Evolutionary conservation across 2,113 vertebrate genomes (phyloP), one percentile per base, ranked within the genome.

Genomic region (Phoxinus phoxinus): DNA sequence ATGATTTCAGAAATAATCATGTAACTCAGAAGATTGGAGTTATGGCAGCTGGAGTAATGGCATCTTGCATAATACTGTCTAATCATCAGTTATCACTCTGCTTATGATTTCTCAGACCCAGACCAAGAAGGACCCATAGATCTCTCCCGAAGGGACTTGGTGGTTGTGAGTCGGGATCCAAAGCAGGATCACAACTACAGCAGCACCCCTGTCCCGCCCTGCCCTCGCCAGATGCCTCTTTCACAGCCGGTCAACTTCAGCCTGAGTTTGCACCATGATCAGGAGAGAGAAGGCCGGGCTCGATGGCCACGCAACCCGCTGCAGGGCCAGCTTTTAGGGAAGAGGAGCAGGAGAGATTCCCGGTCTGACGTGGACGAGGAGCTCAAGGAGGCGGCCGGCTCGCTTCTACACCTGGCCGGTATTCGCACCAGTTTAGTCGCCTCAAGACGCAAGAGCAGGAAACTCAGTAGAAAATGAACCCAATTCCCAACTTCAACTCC

Each of bases 121-220:
- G 94, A 94, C 61, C 94, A 94, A 79, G 95, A 96, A 51, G 78
- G 92, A 59, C 95, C 95, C 2, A 93, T 96, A 72, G 95, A 96
- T 89, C 94, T 96, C 77, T 95, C 95, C 48, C 91, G 93, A 25
- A 93, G 94, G 1, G 95, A 95, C 88, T 89, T 93, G 3, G 89
- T 93, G 0, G 93, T 96, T 87, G 91, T 96, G 90, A 97, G 93
- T 92, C 96, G 95, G 0, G 97, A 98, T 84, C 98, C 98, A 0
- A 97, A 96, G 89, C 97, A 97, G 94, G 98, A 99, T 91, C 98
- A 99, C 93, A 99, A 98, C 92, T 99, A 99, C 94, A 99, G 98
- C 95, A 99, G 97, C 30, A 88, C 94, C 48, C 95, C 93, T 8
- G 91, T 32, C 92, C 91, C 51, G 92, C 94, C 35, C 89, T 97